Evolutionary conservation across 1,140 invertebrate species (phyloP).

Genomic region (Lepidostoma basale): DNA sequence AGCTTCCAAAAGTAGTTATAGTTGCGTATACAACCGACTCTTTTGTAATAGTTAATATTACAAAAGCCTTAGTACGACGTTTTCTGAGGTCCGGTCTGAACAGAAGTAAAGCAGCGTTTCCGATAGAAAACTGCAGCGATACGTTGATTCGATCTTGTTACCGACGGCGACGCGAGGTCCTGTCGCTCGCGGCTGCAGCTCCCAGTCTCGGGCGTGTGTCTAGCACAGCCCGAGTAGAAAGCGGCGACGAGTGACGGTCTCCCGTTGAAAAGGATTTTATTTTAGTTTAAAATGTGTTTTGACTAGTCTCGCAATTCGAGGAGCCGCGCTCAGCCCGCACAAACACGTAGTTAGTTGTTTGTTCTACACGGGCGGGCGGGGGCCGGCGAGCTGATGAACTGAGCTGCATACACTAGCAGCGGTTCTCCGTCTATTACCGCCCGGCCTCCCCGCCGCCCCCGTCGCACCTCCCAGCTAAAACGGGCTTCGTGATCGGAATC

Average conservation of each 20-base stretch:
- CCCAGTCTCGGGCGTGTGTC: too few relatives aligned
- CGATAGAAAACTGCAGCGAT: too few relatives aligned
- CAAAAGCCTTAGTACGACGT: too few relatives aligned
- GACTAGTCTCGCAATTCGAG: not conserved
- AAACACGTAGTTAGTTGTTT: not conserved
- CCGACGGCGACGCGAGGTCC: not conserved
- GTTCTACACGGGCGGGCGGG: not conserved
- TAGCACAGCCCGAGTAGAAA: slow-evolving; percentile 6
- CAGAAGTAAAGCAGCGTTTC: too few relatives aligned
- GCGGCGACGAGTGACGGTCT: not conserved
- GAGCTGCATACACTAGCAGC: not conserved
- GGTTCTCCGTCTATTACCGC: not conserved
- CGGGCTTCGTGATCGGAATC: not conserved
- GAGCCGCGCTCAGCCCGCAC: not conserved
- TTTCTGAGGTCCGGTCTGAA: too few relatives aligned
- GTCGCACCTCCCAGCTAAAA: not conserved
- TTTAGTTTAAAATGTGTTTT: too few relatives aligned
- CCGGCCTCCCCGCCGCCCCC: not conserved
- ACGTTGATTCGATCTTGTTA: slow-evolving; percentile 21
- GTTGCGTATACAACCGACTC: too few relatives aligned
- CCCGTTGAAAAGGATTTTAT: too few relatives aligned
- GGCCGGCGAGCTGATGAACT: not conserved
- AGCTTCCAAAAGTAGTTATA: too few relatives aligned
- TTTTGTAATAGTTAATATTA: too few relatives aligned
- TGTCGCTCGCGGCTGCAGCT: not conserved